phyloP scores from a whole-genome alignment of 2,888 invertebrate species.

The Eupithecia vulgata region DNA sequence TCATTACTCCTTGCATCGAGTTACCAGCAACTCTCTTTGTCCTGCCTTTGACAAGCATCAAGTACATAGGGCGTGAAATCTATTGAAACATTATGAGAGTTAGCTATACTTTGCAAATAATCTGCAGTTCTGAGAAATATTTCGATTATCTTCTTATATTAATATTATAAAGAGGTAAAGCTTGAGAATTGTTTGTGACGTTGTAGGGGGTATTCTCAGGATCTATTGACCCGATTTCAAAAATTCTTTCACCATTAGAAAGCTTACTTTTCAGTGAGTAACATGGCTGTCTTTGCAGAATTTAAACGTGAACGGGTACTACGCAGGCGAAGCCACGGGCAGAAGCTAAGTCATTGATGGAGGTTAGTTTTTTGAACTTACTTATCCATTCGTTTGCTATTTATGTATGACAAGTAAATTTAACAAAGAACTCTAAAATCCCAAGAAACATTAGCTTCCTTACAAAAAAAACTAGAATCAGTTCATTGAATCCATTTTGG shows the following conservation, averaged over 20 bases:
- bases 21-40: constrained; percentile 54
- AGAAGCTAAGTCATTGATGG: too few relatives aligned
- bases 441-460: background rate
- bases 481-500: too few relatives aligned
- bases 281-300: too few relatives aligned
- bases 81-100: background rate
- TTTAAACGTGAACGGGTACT: too few relatives aligned
- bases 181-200: too few relatives aligned
- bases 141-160: background rate
- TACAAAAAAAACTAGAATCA: background rate
- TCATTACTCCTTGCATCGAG: constrained; percentile 70
- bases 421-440: background rate
- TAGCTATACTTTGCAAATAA: background rate
- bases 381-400: background rate
- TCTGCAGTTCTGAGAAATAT: background rate
- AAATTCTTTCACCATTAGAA: too few relatives aligned
- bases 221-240: too few relatives aligned
- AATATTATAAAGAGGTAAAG: too few relatives aligned
- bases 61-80: background rate
- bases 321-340: too few relatives aligned
- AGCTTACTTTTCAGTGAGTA: too few relatives aligned
- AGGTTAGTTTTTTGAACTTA: background rate
- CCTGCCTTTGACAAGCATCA: constrained; percentile 30
- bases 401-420: too few relatives aligned
- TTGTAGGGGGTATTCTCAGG: too few relatives aligned